Percentiles rank a stretch among this genome's conserved stretches.
Conservation (phyloP, 2,113 vertebrate genomes). For the Megalops atlanticus region DNA sequence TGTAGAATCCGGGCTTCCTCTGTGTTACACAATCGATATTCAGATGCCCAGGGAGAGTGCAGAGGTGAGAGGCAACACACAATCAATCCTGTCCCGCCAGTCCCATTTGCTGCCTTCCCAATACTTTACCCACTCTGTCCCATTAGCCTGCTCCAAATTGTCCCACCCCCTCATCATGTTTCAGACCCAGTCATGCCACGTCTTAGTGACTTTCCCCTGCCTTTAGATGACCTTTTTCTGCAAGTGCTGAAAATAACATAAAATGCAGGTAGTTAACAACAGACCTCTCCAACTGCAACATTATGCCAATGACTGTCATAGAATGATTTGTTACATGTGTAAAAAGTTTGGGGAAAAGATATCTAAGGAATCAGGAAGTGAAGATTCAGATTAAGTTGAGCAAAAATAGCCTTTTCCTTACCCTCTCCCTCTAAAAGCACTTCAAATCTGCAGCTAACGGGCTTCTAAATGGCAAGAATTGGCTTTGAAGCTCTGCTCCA, state of each 20-base stretch:
- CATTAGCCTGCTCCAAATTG: slow-evolving; percentile 63
- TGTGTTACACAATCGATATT: slow-evolving; percentile 29
- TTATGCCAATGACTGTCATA: slow-evolving; percentile 1
- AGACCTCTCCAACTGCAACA: slow-evolving; percentile 5
- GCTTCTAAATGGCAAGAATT: slow-evolving; percentile 51
- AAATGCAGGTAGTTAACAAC: slow-evolving; percentile 10
- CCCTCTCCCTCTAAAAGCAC: slow-evolving; percentile 33
- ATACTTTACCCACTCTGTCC: slow-evolving; percentile 53
- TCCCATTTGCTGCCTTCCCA: slow-evolving; percentile 32
- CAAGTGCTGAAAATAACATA: slow-evolving; percentile 9
- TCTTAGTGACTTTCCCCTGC: slow-evolving; percentile 39
- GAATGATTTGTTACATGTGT: neutral
- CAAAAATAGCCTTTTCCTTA: slow-evolving; percentile 38
- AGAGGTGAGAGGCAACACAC: slow-evolving; percentile 62
- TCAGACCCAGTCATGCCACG: slow-evolving; percentile 20
- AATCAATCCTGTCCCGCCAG: slow-evolving; percentile 57
- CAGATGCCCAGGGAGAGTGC: slow-evolving; percentile 22
- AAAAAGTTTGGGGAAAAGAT: slow-evolving; percentile 6
- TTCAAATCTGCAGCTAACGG: slow-evolving; percentile 53
- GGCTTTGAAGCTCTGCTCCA: slow-evolving; percentile 39
- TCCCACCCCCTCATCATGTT: slow-evolving; percentile 28
- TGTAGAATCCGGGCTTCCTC: slow-evolving; percentile 26
- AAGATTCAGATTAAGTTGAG: neutral
- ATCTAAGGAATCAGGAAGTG: neutral
- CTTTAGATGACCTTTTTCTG: slow-evolving; percentile 28